phyloP scores from a whole-genome alignment of 2,797 vertebrate genomes.

The Scarus forsteni region DNA sequence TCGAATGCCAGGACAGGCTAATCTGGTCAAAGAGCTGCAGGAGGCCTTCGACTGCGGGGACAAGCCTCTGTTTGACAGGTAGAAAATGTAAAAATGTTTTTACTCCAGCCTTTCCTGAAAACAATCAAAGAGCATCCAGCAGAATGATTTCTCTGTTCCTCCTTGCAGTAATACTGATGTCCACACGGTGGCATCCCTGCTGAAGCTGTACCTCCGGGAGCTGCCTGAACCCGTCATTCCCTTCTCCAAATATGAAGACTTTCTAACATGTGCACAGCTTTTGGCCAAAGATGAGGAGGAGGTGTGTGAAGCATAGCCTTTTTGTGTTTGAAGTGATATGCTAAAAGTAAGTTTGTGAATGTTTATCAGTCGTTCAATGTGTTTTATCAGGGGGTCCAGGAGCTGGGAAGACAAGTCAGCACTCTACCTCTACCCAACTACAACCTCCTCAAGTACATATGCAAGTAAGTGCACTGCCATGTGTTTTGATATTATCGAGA shows the following conservation, averaged over 20 bases:
- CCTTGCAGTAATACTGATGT: conserved; percentile 92
- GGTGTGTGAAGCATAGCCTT: conserved; percentile 75
- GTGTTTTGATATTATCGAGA: not conserved
- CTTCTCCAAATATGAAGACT: conserved; percentile 95
- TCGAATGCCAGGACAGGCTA: conserved; percentile 95
- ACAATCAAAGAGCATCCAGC: not conserved
- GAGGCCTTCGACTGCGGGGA: conserved; percentile 97
- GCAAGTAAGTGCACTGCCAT: conserved; percentile 88
- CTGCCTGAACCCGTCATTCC: conserved; percentile 96
- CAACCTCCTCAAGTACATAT: conserved; percentile 97
- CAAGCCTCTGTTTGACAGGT: conserved; percentile 96
- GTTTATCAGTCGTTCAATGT: not conserved
- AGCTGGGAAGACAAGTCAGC: conserved; percentile 91
- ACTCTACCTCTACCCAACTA: conserved; percentile 94
- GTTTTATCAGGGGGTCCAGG: conserved; percentile 89
- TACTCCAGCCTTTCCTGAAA: no score
- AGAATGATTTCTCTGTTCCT: not conserved
- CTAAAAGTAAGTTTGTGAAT: not conserved
- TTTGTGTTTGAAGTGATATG: not conserved
- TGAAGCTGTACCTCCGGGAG: conserved; percentile 96
- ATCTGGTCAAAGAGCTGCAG: conserved; percentile 95
- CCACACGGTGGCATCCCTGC: conserved; percentile 96
- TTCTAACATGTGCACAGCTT: conserved; percentile 94
- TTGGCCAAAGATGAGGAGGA: conserved; percentile 95
- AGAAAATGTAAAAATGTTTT: not conserved